Evolutionary conservation across 2,888 invertebrate species (phyloP).

Genomic region (Charanyca ferruginea): DNA sequence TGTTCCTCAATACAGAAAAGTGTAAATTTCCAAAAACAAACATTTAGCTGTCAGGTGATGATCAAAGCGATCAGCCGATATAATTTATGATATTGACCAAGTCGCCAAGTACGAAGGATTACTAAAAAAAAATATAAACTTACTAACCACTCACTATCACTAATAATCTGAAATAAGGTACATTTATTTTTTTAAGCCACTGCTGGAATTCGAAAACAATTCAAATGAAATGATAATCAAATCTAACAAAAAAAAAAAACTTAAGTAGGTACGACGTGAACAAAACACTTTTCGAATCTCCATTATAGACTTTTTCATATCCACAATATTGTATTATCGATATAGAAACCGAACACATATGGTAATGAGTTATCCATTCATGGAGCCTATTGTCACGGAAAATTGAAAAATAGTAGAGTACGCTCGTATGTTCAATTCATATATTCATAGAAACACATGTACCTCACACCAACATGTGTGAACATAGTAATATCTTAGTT

Average conservation of each 20-base stretch:
- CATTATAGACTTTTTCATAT: constrained; percentile 49
- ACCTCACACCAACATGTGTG: constrained; percentile 54
- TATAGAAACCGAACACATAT: constrained; percentile 64
- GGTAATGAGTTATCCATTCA: constrained; percentile 79
- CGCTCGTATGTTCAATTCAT: constrained; percentile 80
- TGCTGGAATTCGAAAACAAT: neutral
- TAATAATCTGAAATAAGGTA: too few species aligned
- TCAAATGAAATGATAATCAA: constrained; percentile 3
- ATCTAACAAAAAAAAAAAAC: constrained; percentile 26
- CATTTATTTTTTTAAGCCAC: too few species aligned
- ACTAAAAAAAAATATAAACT: too few species aligned
- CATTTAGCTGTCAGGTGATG: neutral
- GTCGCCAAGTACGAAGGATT: too few species aligned
- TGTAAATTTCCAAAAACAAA: too few species aligned
- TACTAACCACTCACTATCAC: too few species aligned
- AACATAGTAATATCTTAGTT: constrained; percentile 65
- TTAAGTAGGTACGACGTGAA: neutral
- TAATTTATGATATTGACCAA: too few species aligned
- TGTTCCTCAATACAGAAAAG: too few species aligned
- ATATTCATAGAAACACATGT: constrained; percentile 84
- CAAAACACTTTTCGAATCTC: constrained; percentile 39
- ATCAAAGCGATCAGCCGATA: too few species aligned
- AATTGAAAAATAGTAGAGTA: constrained; percentile 88
- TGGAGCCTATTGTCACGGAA: constrained; percentile 85
- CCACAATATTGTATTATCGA: constrained; percentile 53